Evolutionary conservation across 2,797 vertebrate genomes (phyloP).

Genomic region (Gymnodraco acuticeps): DNA sequence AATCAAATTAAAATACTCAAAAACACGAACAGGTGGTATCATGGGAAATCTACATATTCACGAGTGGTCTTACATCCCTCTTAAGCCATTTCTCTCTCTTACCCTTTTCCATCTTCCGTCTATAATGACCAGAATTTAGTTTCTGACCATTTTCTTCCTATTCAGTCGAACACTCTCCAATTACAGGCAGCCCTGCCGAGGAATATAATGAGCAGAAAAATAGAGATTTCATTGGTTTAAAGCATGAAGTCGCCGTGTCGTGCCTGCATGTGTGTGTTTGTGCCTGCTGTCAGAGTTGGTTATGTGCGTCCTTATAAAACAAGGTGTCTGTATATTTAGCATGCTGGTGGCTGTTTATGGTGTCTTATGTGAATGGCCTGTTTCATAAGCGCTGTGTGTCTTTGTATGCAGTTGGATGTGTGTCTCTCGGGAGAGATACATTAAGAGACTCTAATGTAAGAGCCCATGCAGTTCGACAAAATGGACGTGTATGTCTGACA

Average conservation of each 20-base stretch:
- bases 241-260: slow-evolving; percentile 5
- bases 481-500: slow-evolving; percentile 31
- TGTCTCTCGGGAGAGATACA: background rate
- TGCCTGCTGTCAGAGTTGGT: slow-evolving; percentile 9
- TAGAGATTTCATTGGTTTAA: background rate
- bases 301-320: background rate
- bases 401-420: background rate
- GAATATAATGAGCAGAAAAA: slow-evolving; percentile 15
- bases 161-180: background rate
- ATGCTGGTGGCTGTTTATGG: background rate
- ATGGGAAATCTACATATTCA: background rate
- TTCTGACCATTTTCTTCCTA: background rate
- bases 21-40: background rate
- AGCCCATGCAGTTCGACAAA: slow-evolving; percentile 9
- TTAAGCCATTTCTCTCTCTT: background rate
- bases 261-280: background rate
- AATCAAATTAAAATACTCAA: no score
- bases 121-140: background rate
- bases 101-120: background rate
- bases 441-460: slow-evolving; percentile 9
- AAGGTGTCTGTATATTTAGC: background rate
- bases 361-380: background rate
- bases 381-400: slow-evolving; percentile 1
- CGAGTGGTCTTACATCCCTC: background rate
- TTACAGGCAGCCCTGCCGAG: background rate